Evolutionary conservation across 1,140 invertebrate genomes (phyloP).

Genomic region (Polypedilum vanderplanki): DNA sequence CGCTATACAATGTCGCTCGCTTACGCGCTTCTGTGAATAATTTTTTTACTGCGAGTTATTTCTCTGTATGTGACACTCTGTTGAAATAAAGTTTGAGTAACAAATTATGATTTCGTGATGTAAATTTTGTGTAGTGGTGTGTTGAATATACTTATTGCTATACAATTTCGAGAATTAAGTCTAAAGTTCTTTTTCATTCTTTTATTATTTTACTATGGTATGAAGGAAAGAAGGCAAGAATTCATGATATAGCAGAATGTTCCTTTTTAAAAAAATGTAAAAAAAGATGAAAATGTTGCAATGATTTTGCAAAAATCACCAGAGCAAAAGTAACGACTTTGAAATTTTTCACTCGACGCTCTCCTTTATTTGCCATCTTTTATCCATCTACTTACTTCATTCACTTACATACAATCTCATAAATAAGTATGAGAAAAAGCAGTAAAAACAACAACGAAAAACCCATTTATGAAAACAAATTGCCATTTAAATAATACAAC

Average conservation of each 20-base stretch:
- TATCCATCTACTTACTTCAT: neutral
- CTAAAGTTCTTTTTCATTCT: no score
- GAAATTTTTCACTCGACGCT: neutral
- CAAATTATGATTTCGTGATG: constrained; percentile 18
- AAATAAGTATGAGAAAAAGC: neutral
- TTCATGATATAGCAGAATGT: neutral
- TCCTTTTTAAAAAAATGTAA: neutral
- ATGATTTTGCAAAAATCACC: constrained; percentile 12
- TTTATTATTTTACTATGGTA: no score
- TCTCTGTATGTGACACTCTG: neutral
- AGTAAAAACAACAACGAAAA: neutral
- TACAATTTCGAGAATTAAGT: no score
- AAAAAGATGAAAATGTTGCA: constrained; percentile 1
- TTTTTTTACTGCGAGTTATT: constrained; percentile 12
- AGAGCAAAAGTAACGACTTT: neutral
- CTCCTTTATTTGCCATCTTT: neutral
- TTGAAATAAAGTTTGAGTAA: constrained; percentile 19
- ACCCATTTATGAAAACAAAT: constrained; percentile 22
- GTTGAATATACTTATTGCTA: neutral
- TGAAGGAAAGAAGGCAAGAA: neutral
- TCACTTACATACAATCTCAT: constrained; percentile 13
- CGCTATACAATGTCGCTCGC: neutral
- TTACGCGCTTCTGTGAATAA: neutral
- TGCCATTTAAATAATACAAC: constrained; percentile 28
- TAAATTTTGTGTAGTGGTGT: neutral